Base-by-base conservation (phyloP, 2,888 invertebrate genomes). In the Encarsia formosa region DNA sequence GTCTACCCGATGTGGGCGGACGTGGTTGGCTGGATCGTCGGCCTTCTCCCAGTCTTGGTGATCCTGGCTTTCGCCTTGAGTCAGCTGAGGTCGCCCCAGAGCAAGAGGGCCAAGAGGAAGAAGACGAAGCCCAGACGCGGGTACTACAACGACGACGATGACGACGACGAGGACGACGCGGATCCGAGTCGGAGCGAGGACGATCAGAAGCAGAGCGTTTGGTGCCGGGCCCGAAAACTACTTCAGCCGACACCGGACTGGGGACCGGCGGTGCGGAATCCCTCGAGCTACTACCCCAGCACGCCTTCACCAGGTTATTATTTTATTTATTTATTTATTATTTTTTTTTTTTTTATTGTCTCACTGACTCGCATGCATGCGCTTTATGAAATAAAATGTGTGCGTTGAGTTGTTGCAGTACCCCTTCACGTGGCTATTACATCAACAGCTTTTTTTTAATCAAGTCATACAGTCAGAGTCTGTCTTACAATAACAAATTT, bases 1-100 rank as follows among this genome's bases (percentile, higher is more conserved):
- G 79, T 84, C n/a, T 90, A 88, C 66, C 90, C 90, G 1, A 75
- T 79, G 65, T 89, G 88, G 88, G 89, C 89, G 0, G 84, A 88
- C 65, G 81, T 81, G 0, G 79, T 87, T 3, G 90, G 90, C 8
- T 89, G 88, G 87, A 75, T 81, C 1, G 73, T 89, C 39, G 86
- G 89, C 1, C 77, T 88, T n/a, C 68, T 87, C 47, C 88, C 89
- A 0, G 83, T 89, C 6, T 68, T 81, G 16, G 82, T 88, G 2
- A 83, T 87, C 40, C 75, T 86, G 23, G 65, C 66, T 11, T 24
- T 70, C 34, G 70, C 67, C 23, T 39, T 71, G 72, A 58, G 54
- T 43, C 72, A 72, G 35, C 44, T 71, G 38, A 61, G 57, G 39
- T n/a, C n/a, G n/a, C n/a, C n/a, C n/a, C n/a, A n/a, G n/a, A n/a